Evolutionary conservation across 1,140 invertebrate species (phyloP), one percentile per base, ranked within the genome.

Genomic region (Heliothis subflexa): DNA sequence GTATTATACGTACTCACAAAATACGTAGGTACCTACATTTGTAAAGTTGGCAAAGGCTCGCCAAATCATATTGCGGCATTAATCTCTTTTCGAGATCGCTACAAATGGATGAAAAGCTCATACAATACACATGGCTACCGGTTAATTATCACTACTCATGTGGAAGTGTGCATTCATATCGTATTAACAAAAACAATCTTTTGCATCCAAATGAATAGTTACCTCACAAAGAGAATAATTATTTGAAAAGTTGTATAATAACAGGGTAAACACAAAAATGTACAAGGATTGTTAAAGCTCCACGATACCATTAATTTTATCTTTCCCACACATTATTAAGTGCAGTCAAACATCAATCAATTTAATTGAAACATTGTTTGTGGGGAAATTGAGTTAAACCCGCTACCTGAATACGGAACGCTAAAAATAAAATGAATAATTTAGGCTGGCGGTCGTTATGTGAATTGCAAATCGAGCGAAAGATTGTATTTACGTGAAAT

Each of bases 401-500:
- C 80, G 59, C 54, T 81, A 81, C 72, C 80, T 78, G 80, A 81
- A 78, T 70, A 40, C 61, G 72, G 54, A 76, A 71, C 62, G 70
- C 71, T 77, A 77, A 78, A 83, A 80, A 78, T 85, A 86, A 90
- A 86, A 86, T 86, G 85, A 88, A 87, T 88, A 82, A 86, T 85
- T 88, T 81, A 81, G 78, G 81, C 82, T 73, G 64, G 59, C 78
- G 78, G 81, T 79, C 85, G 85, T 86, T 89, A 88, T 91, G 88
- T 90, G 90, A 92, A 91, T 92, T 92, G 89, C 86, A 92, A 92
- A 91, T 92, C 81, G 86, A 81, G 86, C 83, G 84, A 86, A 91
- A 89, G 84, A 89, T 91, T 92, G 83, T 91, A 88, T 92, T 91
- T 92, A 88, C 86, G 82, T 81, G 85, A 85, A 89, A 89, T 91